phyloP scores from a whole-genome alignment of 1,140 invertebrate genomes.

The Procambarus virginalis region DNA sequence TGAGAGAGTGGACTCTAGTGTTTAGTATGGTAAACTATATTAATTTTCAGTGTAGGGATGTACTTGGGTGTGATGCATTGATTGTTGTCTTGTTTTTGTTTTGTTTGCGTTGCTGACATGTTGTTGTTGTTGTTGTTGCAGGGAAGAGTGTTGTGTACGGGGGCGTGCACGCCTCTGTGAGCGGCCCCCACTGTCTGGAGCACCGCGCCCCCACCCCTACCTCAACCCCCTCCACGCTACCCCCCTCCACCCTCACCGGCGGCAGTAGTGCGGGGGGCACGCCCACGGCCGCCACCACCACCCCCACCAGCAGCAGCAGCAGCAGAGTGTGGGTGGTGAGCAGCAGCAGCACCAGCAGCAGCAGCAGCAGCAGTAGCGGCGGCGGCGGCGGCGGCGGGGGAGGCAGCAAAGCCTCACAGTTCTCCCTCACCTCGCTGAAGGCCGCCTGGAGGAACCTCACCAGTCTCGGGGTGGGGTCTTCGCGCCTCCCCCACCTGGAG shows the following conservation, averaged over 20 bases:
- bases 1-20: too few relatives aligned
- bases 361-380: slow-evolving; percentile 2
- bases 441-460: slow-evolving; percentile 66
- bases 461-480: slow-evolving; percentile 56
- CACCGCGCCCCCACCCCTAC: background rate
- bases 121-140: slow-evolving; percentile 44
- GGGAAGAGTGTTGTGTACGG: slow-evolving; percentile 41
- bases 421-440: slow-evolving; percentile 69
- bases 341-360: slow-evolving; percentile 7
- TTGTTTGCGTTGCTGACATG: background rate
- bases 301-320: slow-evolving; percentile 22
- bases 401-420: slow-evolving; percentile 44
- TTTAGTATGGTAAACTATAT: too few relatives aligned
- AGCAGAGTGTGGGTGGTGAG: background rate
- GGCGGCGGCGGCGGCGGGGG: slow-evolving; percentile 35
- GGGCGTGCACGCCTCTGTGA: slow-evolving; percentile 53
- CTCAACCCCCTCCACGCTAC: too few relatives aligned
- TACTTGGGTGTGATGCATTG: too few relatives aligned
- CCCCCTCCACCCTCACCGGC: slow-evolving; percentile 13
- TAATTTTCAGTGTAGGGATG: too few relatives aligned
- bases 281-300: background rate
- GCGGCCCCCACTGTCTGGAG: slow-evolving; percentile 43
- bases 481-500: slow-evolving; percentile 68
- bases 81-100: background rate
- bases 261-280: background rate